Evolutionary conservation across 2,797 vertebrate genomes (phyloP), one percentile per base, ranked within the genome.

Genomic region (Molothrus ater): DNA sequence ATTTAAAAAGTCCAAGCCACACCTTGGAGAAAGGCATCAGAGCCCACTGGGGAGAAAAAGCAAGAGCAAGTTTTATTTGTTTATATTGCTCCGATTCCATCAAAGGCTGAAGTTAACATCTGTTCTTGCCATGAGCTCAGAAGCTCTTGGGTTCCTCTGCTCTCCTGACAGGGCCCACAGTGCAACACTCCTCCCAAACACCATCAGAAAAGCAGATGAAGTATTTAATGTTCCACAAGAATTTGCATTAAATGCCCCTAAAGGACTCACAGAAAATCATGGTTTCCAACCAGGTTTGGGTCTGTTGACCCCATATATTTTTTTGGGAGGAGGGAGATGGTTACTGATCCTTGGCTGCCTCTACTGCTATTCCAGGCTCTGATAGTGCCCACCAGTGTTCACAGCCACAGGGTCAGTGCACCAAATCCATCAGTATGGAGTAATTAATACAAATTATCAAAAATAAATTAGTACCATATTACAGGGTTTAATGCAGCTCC

Each of bases 221-320:
- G 7, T 26, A 19, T 51, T 68, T 19, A 5, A 13, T n/a, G 17
- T 43, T 70, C 12, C 17, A 32, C 22, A 24, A 36, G 1, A 38
- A 15, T 34, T 47, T 56, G n/a, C 6, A 11, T 47, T 60, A 63
- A 79, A 38, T 3, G 7, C 20, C 24, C 36, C 31, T n/a, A 1
- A 53, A 60, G 22, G 25, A 66, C 22, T 9, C 0, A 0, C 8
- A 64, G 53, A 42, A 56, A 68, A 3, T 11, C 5, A 2, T 0
- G 16, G 19, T 29, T 86, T 32, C 28, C 40, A 76, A 0, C 16
- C 20, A 10, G 0, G 0, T 7, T n/a, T 48, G 36, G 13, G 11
- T 19, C 48, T 42, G 4, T 17, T 48, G n/a, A 4, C 8, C 13
- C 42, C 1, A 0, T 25, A 0, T 10, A 4, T 72, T 51, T 63